Evolutionary conservation across 2,797 vertebrate species (phyloP).

Genomic region (Lepilemur ruficaudatus): DNA sequence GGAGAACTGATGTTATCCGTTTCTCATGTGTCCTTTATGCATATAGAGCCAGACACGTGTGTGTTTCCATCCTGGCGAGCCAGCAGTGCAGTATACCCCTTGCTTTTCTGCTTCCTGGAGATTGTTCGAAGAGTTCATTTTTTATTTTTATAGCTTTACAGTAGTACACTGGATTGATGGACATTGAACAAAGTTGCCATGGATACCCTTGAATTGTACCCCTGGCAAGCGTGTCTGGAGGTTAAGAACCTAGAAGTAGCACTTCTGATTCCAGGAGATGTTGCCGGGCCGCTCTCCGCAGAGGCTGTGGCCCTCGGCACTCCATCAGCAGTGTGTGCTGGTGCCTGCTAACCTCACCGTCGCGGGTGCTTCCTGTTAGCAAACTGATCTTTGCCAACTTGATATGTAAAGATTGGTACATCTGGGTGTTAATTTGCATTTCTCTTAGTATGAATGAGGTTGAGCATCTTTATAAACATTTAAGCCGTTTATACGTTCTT

Average conservation of each 20-base stretch:
- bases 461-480: background rate
- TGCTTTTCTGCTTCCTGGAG: background rate
- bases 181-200: background rate
- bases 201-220: background rate
- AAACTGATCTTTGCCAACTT: background rate
- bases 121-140: background rate
- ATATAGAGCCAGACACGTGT: background rate
- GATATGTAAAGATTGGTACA: background rate
- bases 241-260: background rate
- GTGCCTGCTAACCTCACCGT: background rate
- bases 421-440: background rate
- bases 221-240: background rate
- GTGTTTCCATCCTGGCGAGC: background rate
- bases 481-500: background rate
- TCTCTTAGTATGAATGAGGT: background rate
- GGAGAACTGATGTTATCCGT: background rate
- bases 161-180: background rate
- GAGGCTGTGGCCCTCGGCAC: background rate
- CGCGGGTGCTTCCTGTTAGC: background rate
- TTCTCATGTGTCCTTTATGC: background rate
- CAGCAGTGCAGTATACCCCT: background rate
- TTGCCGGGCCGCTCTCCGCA: background rate
- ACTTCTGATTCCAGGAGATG: background rate
- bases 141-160: background rate
- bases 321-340: accelerated